Base-by-base conservation (phyloP, 92 coral and sea anemone species). In the Phenganax stokvisi region DNA sequence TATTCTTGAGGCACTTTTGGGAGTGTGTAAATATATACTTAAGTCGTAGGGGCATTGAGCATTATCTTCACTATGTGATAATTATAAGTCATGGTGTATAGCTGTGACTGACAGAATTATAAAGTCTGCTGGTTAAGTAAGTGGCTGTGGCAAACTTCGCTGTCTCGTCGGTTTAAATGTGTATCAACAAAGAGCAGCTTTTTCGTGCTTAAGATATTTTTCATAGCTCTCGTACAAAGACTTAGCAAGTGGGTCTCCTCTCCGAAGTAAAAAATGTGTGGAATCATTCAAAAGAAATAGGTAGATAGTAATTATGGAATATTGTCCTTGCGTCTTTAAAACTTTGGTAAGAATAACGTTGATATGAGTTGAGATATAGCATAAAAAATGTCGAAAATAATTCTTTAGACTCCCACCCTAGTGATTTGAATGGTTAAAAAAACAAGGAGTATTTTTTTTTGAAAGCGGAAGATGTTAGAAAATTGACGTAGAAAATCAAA, bases 51-150 rank as follows among this genome's bases (percentile, higher is more conserved):
- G 73, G 54, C 73, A 64, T 10, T 6, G 30, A 12, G 53, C 13
- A 68, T 68, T 68, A 53, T 68, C 54, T 51, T 6, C 53, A 68
- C 53, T 68, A 68, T 68, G 73, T 53, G 16, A 25, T 68, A 68
- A 68, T 68, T 68, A 68, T 68, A 68, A 68, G 54, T 37, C 47
- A 37, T 5, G 47, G 47, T 37, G 47, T 37, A 37, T 20, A 12
- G 73, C 73, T 68, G 73, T 68, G 73, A 29, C 31, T 37, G 51
- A 27, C 5, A 20, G 6, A 11, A 5, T 12, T 10, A 68, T 64
- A 2, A 64, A 64, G 70, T 64, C 37, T 25, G 44, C 11, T 13
- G 20, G 47, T 37, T 37, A 37, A 37, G 47, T 37, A 37, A 37
- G 47, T 37, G 47, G 47, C 47, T 37, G 5, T 37, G 47, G 47